Base-by-base conservation (phyloP, 2,113 vertebrate genomes). In the Halichoerus grypus region DNA sequence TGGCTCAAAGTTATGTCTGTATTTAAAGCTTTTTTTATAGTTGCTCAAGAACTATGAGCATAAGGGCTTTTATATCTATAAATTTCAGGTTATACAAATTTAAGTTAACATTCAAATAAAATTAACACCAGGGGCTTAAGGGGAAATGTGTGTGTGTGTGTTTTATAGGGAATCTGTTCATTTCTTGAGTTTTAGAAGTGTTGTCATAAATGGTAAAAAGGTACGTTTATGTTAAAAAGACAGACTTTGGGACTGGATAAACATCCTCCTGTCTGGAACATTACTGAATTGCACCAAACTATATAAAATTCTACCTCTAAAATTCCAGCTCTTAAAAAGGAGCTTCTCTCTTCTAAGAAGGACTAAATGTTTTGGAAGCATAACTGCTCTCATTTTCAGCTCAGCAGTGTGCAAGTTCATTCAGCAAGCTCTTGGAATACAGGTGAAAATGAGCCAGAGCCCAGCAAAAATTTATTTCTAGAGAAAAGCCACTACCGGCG, bases 191-290 rank as follows among this genome's bases (percentile, higher is more conserved):
- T 96, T 96, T 85, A 72, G 46, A 97, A 95, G 77, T 74, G 46
- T 84, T 96, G 74, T 82, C 67, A 95, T 93, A 96, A 96, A 97
- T 95, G 91, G 96, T 53, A 97, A 98, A 98, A 95, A 93, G 46
- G 88, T 94, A 31, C 13, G 83, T 94, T 97, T 96, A 94, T 96
- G 71, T 97, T 94, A 11, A 76, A 91, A n/a, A 93, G 61, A 95
- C 76, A 74, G 91, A 91, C 84, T 96, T 88, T 91, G 94, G 53
- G n/a, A 91, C 55, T 98, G 79, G 55, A 61, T 96, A 98, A 97
- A 95, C 91, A 97, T 95, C 71, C 94, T 95, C 93, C 85, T 97
- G 84, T 90, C 93, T 97, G 91, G 91, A 97, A 97, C 94, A 91
- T 97, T 94, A 91, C 51, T 93, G 87, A 97, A 91, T 97, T 94